Evolutionary conservation across 2,888 invertebrate genomes (phyloP).

Genomic region (Malacosoma neustria): DNA sequence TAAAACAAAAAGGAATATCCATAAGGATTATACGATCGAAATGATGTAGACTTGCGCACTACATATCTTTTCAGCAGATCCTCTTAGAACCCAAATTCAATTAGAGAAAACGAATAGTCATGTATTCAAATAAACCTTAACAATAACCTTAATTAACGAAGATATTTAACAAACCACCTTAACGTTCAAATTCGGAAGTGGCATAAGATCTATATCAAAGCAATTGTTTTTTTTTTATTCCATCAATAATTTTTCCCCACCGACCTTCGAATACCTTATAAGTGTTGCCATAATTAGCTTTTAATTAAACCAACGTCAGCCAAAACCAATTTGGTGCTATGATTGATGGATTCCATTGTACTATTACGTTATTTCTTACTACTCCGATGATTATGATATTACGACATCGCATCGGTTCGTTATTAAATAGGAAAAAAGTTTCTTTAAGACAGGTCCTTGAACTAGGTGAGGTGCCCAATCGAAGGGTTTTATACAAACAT

Average conservation of each 20-base stretch:
- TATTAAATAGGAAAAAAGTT: not conserved
- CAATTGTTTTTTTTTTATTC: not conserved
- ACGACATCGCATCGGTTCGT: not conserved
- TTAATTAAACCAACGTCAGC: constrained; percentile 36
- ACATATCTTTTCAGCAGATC: too few relatives aligned
- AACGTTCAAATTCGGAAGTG: not conserved
- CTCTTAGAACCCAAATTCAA: too few relatives aligned
- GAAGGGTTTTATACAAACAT: too few relatives aligned
- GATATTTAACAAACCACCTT: too few relatives aligned
- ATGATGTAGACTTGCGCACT: too few relatives aligned
- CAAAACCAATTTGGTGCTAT: constrained; percentile 23
- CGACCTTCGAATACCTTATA: not conserved
- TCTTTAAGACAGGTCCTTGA: too few relatives aligned
- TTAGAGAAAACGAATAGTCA: too few relatives aligned
- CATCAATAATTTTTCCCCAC: not conserved
- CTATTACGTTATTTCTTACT: constrained; percentile 7
- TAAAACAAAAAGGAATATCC: too few relatives aligned
- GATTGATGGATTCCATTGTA: constrained; percentile 35
- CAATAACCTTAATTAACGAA: too few relatives aligned
- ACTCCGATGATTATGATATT: not conserved
- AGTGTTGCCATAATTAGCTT: constrained; percentile 38
- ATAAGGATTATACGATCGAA: too few relatives aligned
- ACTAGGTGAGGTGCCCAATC: too few relatives aligned
- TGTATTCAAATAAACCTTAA: too few relatives aligned
- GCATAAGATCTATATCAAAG: not conserved